Evolutionary conservation across 1,140 invertebrate genomes (phyloP), one percentile per base, ranked within the genome.

Genomic region (Rhyacophila brunnea): DNA sequence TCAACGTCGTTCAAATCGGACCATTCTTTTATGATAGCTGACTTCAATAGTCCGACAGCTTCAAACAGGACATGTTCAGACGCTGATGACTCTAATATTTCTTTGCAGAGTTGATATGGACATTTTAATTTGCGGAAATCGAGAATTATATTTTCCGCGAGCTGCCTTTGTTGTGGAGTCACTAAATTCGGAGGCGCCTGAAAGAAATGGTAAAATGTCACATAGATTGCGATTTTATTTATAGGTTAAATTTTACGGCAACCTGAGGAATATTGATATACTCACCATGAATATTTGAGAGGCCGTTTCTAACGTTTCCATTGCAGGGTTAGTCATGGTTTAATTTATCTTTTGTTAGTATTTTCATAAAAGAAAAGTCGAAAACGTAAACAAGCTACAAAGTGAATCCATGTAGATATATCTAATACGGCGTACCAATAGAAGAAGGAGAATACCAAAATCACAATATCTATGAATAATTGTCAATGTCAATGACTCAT

Each of bases 41-140:
- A 83, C 74, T 93, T 93, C 52, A 96, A 75, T n/a, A 93, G 81
- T 52, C 87, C 86, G 5, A 88, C 90, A 60, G 90, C 85, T 79
- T 95, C 92, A 79, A 94, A 95, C 44, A 93, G 71, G 5, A 95
- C 89, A 81, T 91, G 92, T 68, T 92, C 90, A 57, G 87, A 84
- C 50, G 82, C 79, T 57, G 86, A 88, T 35, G 83, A 86, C 75
- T 94, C 92, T 58, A 95, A 77, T 68, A 95, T 90, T 69, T 88
- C 82, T 68, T 85, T 83, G 70, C 92, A 96, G 17, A 93, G 68
- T 50, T 83, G 81, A 72, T 93, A 95, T 28, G 92, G 92, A 61
- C 85, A 83, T 74, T 89, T 88, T 10, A 87, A 87, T 73, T 90
- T 92, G 11, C 88, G 81, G 70, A 95, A 92, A 73, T 87, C 83